Base-by-base conservation (phyloP, 1,140 invertebrate species). In the Teleopsis dalmanni region DNA sequence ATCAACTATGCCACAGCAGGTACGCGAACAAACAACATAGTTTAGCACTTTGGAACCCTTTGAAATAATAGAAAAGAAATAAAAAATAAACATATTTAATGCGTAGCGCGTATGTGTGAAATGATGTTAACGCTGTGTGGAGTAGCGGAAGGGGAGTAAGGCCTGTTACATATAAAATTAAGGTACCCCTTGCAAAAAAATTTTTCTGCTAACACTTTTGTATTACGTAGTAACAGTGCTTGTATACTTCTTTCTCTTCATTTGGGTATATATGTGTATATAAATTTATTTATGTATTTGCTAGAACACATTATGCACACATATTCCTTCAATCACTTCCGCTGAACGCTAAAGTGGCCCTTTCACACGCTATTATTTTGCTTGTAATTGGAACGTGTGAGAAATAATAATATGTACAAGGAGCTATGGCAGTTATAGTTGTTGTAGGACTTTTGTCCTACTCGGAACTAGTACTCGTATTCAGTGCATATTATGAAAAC, bases 361-460 rank as follows among this genome's bases (percentile, higher is more conserved):
- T 58, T 65, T 65, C 60, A 63, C 62, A 65, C 62, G 63, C 62
- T 63, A 65, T 65, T 65, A 65, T 65, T 65, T 57, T 65, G 57
- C 26, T 10, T 59, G 50, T 65, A 65, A 65, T 65, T 65, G 62
- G 62, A 62, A 62, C 62, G 62, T 65, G 62, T 65, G 62, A 62
- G 62, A 65, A 65, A 65, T 65, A 62, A 35, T 36, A 46, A 46
- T 43, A 40, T 23, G 41, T 27, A 19, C n/a, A n/a, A n/a, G n/a
- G n/a, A n/a, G n/a, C n/a, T n/a, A n/a, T n/a, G n/a, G n/a, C n/a
- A n/a, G n/a, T n/a, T n/a, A n/a, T n/a, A n/a, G n/a, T n/a, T n/a
- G n/a, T n/a, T n/a, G n/a, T n/a, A n/a, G n/a, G n/a, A n/a, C n/a
- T n/a, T n/a, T n/a, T n/a, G n/a, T n/a, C n/a, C n/a, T n/a, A n/a